These are phyloP conservation scores for Oryzias woworae DNA, from an alignment of 2,113 vertebrate genomes.

Conservation along the genomic window DNA sequence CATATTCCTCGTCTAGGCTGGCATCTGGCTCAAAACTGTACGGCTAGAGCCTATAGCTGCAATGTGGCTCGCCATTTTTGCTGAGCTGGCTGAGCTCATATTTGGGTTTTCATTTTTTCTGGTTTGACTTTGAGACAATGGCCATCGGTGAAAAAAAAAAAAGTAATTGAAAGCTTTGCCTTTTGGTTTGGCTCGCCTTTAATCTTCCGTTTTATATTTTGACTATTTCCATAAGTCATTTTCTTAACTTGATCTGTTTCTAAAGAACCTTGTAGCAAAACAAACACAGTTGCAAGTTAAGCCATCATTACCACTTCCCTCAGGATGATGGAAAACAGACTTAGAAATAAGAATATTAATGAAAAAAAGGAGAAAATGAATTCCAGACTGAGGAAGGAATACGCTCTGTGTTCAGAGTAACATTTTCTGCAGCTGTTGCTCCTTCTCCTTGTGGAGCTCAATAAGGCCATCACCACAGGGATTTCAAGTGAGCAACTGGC, in stretches of 20 bases:
- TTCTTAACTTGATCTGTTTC: slow-evolving; percentile 27
- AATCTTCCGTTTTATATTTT: slow-evolving; percentile 5
- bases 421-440: slow-evolving; percentile 31
- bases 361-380: slow-evolving; percentile 53
- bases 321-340: slow-evolving; percentile 52
- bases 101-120: too few species aligned
- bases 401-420: slow-evolving; percentile 13
- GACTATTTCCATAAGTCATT: slow-evolving; percentile 26
- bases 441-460: slow-evolving; percentile 42
- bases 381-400: slow-evolving; percentile 25
- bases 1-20: too few species aligned
- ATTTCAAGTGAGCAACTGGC: slow-evolving; percentile 42
- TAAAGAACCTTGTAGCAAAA: slow-evolving; percentile 45
- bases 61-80: too few species aligned
- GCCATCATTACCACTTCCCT: slow-evolving; percentile 61
- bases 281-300: slow-evolving; percentile 48
- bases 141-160: neutral
- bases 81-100: too few species aligned
- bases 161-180: neutral
- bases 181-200: neutral
- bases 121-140: neutral
- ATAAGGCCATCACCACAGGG: slow-evolving; percentile 53
- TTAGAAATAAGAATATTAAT: slow-evolving; percentile 70
- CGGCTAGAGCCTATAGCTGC: too few species aligned
- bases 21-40: too few species aligned